Base-by-base conservation (phyloP, 2,888 invertebrate species). In the Cylloceria caligata region DNA sequence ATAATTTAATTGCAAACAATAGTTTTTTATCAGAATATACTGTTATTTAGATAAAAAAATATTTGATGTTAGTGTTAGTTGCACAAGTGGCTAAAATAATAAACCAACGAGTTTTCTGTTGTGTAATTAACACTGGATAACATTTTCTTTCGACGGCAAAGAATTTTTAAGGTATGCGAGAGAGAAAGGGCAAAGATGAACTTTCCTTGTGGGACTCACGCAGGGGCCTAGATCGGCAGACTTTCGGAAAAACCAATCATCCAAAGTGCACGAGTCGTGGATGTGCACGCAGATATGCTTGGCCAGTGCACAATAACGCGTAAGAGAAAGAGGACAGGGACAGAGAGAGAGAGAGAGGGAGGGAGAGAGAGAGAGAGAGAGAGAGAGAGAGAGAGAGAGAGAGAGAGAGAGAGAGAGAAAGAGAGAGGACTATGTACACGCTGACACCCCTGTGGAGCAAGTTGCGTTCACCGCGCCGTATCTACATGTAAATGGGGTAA, bases 401-500 rank as follows among this genome's bases (percentile, higher is more conserved):
- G n/a, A n/a, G n/a, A n/a, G 62, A 6, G 19, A 34, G 21, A 13
- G 19, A 24, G 3, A 36, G 5, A 39, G 55, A 60, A 34, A 19
- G 13, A 2, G 21, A 2, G 27, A 16, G 16, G 30, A n/a, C 27
- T 39, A 1, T 21, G 24, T 21, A 39, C 42, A 34, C 21, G 42
- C 52, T 69, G 74, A 74, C 79, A 79, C 75, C 72, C 45, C 57
- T 65, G 52, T 39, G 60, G 62, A 52, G 65, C 67, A 64, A 64
- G 71, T 67, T 67, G 65, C 67, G 71, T 75, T 79, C 75, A 67
- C 71, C 36, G 24, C 52, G 19, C 45, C 68, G 83, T 84, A 88
- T 88, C 88, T 89, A 87, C 87, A 89, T 89, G 87, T 86, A 89
- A 89, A 89, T 87, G 87, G 86, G 82, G 87, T 88, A 88, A 81